Percentiles rank a stretch among this genome's conserved stretches.
phyloP scores from a whole-genome alignment of 2,888 invertebrate species.

The Bellardia pandia region DNA sequence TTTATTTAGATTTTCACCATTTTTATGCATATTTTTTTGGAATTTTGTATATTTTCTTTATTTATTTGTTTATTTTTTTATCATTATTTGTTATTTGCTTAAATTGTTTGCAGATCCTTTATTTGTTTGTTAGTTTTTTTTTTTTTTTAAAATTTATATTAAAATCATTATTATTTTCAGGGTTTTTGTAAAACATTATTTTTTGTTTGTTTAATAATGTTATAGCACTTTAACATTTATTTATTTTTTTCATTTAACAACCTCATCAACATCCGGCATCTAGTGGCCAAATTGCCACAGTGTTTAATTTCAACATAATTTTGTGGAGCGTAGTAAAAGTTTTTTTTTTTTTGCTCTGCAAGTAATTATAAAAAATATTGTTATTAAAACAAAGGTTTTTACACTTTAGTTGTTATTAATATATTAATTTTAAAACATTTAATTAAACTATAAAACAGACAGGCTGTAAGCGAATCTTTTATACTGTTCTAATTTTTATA shows the following conservation, averaged over 20 bases:
- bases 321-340: neutral
- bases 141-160: neutral
- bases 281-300: neutral
- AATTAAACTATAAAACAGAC: no score
- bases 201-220: neutral
- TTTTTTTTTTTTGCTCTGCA: neutral
- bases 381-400: neutral
- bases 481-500: no score
- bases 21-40: slow-evolving; percentile 43
- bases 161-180: neutral
- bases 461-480: no score
- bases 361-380: neutral
- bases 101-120: slow-evolving; percentile 29
- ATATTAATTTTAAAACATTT: neutral
- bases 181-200: neutral
- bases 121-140: neutral
- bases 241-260: neutral
- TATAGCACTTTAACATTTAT: neutral
- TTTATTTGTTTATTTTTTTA: slow-evolving; percentile 3
- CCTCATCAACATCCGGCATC: neutral
- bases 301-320: neutral
- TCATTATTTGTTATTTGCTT: slow-evolving; percentile 12
- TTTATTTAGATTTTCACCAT: slow-evolving; percentile 41
- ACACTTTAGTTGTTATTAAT: neutral
- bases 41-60: neutral